Evolutionary conservation across 2,113 vertebrate species (phyloP), one percentile per base, ranked within the genome.

Genomic region (Strix aluco): DNA sequence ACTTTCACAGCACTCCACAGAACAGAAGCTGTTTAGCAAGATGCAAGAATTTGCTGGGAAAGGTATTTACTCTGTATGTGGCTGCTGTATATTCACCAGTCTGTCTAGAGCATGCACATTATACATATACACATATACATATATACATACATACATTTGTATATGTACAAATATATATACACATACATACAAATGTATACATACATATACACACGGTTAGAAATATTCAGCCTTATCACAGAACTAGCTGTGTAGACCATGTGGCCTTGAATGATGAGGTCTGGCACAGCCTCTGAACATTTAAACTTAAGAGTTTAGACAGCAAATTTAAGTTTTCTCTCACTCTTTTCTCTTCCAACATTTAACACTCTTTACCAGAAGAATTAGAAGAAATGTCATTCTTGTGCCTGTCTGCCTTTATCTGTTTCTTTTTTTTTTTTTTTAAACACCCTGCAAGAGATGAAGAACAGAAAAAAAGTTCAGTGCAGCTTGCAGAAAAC

Each of bases 101-200:
- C 52, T 74, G 8, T 36, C 11, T 70, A 27, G 2, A 54, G 25
- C 18, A 61, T 36, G 30, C 14, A 55, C 11, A 16, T 5, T 59
- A 20, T 29, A 65, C 7, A 3, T 25, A 20, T 13, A 34, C 6
- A 59, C 0, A 1, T 29, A 40, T 18, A 20, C 9, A 26, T 21
- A 46, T 6, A 82, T 17, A 13, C 8, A 40, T 22, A 23, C 2
- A n/a, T 6, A 17, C 20, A 49, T 54, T 42, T 81, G 11, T 36
- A 8, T 34, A 25, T 22, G 5, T 46, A 25, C 3, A 58, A 18
- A n/a, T 15, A 12, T 2, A 30, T 6, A 38, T 4, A 12, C 3
- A 18, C 36, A 54, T 7, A 13, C 7, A 23, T n/a, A 47, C 9
- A 54, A 8, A 30, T 58, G 23, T 46, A 32, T 17, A 13, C 4